Evolutionary conservation across 2,888 invertebrate genomes (phyloP), one percentile per base, ranked within the genome.

Genomic region (Latrodectus hesperus): DNA sequence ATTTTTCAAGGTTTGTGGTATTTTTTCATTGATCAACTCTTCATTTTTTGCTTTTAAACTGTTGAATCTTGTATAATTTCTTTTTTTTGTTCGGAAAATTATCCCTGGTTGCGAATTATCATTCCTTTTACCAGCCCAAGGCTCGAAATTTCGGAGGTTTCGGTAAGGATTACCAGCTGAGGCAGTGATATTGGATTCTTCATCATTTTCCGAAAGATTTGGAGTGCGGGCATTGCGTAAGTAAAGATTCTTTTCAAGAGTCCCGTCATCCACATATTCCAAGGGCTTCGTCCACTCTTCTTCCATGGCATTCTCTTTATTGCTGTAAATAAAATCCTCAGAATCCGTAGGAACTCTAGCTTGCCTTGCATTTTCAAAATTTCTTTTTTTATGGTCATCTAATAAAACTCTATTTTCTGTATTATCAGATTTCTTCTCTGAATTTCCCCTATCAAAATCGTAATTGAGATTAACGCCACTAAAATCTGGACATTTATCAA

Each of bases 81-180:
- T 68, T 22, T 85, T 67, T 17, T 77, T 72, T 16, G 65, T 76
- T 53, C 55, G 55, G 12, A 53, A 71, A 22, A 51, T 65, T 49
- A 26, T 68, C 64, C 68, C n/a, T 14, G 75, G 1, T 14, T 12
- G 60, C 14, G n/a, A 16, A 60, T 75, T 55, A 64, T 70, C 68
- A 55, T n/a, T 53, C 51, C 82, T 75, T 22, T 83, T 83, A 14
- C 71, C 77, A 72, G 55, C 68, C 84, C 84, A 72, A 12, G 77
- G 72, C 1, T 52, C 60, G 17, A 72, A 72, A 72, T 72, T 72
- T 52, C 52, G 51, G 17, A 60, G 60, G n/a, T 60, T 60, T 60
- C 60, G 12, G n/a, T 16, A 60, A 60, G 60, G 60, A 60, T n/a
- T 60, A 11, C 60, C 8, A 38, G 38, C 38, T 11, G 12, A 11